Conservation (phyloP, 2,797 vertebrate species). For the Alectoris magna region DNA sequence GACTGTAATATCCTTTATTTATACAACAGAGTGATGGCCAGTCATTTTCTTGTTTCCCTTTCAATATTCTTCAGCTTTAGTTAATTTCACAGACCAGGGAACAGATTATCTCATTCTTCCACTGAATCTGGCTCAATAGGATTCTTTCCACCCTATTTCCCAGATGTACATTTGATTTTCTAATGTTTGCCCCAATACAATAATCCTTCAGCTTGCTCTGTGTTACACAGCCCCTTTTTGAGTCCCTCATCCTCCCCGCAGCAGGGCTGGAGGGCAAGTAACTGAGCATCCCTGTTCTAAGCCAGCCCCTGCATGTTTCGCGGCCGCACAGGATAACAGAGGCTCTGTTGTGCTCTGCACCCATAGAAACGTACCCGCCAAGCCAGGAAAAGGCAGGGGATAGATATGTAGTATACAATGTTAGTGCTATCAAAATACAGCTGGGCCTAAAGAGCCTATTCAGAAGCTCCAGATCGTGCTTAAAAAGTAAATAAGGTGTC, state of each 20-base stretch:
- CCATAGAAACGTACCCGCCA: slow-evolving; percentile 21
- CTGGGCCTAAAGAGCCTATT: slow-evolving; percentile 67
- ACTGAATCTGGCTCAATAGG: slow-evolving; percentile 42
- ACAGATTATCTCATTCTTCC: slow-evolving; percentile 47
- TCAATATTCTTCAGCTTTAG: slow-evolving; percentile 39
- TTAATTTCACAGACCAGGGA: slow-evolving; percentile 56
- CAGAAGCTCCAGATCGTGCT: slow-evolving; percentile 46
- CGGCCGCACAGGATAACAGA: background rate
- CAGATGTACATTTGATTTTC: slow-evolving; percentile 61
- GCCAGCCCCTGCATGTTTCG: slow-evolving; percentile 29
- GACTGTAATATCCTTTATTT: background rate
- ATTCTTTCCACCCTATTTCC: slow-evolving; percentile 60
- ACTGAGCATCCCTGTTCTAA: slow-evolving; percentile 63
- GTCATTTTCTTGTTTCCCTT: slow-evolving; percentile 27
- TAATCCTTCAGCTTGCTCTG: slow-evolving; percentile 52
- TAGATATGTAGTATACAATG: slow-evolving; percentile 51
- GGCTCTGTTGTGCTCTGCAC: slow-evolving; percentile 44
- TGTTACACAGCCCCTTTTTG: slow-evolving; percentile 61
- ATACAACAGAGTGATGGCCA: background rate
- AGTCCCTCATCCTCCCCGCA: background rate
- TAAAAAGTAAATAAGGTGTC: slow-evolving; percentile 53
- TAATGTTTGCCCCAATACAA: slow-evolving; percentile 29
- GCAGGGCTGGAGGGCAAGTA: slow-evolving; percentile 36
- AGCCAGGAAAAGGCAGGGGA: slow-evolving; percentile 50
- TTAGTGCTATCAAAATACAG: slow-evolving; percentile 73